Conservation (phyloP, 2,888 invertebrate genomes). For the Labia minor region DNA sequence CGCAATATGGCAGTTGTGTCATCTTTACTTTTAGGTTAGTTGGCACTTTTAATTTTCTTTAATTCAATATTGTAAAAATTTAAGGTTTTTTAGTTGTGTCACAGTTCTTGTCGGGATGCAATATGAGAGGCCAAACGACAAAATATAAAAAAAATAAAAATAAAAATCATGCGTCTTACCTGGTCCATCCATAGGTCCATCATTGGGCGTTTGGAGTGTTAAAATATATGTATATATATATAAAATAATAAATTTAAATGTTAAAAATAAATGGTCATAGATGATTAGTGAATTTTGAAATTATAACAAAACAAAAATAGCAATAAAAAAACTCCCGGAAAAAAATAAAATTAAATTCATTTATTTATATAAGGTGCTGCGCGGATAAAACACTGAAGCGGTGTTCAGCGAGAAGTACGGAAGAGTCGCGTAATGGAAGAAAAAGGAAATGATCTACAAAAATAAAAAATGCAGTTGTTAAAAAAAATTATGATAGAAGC, state of each 20-base stretch:
- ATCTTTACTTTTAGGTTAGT: too few relatives aligned
- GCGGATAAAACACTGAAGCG: constrained; percentile 4
- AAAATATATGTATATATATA: neutral
- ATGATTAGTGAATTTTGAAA: neutral
- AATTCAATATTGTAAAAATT: too few relatives aligned
- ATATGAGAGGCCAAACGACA: too few relatives aligned
- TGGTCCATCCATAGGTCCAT: neutral
- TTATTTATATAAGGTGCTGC: neutral
- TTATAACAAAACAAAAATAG: neutral
- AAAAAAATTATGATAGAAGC: constrained; percentile 16
- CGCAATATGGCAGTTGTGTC: too few relatives aligned
- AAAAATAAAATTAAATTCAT: neutral
- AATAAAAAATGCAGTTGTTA: constrained; percentile 17
- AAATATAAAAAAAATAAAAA: too few relatives aligned
- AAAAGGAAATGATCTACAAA: constrained; percentile 16
- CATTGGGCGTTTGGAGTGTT: neutral
- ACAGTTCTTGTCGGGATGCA: too few relatives aligned
- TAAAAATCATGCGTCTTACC: neutral
- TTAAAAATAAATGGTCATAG: neutral
- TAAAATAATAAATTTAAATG: neutral
- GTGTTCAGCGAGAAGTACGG: constrained; percentile 3
- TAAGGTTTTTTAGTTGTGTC: too few relatives aligned
- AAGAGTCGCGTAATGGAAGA: constrained; percentile 13
- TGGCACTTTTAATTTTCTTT: too few relatives aligned
- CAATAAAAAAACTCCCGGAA: neutral